Evolutionary conservation across 2,888 invertebrate species (phyloP), one percentile per base, ranked within the genome.

Genomic region (Cybosia mesomella): DNA sequence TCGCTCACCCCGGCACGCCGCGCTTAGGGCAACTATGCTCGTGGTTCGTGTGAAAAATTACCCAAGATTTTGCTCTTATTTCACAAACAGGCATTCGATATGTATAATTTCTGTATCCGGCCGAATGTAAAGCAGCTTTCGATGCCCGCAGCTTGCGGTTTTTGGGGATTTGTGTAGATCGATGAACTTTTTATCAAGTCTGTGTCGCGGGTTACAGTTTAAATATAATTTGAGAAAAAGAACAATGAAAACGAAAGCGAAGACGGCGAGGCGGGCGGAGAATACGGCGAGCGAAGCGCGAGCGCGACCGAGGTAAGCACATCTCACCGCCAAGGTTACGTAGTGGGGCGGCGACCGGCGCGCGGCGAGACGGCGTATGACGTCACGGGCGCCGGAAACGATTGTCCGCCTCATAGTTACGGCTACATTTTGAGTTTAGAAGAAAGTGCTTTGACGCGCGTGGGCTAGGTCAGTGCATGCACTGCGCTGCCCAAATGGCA

Each of bases 371-470:
- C 92, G 86, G 84, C 79, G 53, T 75, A 85, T 94, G 93, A 94
- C 94, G 95, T 94, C 94, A 95, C 93, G 89, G 94, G 93, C 94
- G 94, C 93, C 94, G 94, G 94, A 94, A 93, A 92, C 92, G 91
- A 89, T 88, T 87, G 89, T 89, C 91, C 92, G 92, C 89, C 83
- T 92, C 91, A 92, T 94, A 94, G 93, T 91, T 92, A 94, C 93
- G 92, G 93, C 93, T 90, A 93, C 92, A 92, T 92, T 94, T 94
- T 92, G 92, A 93, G 89, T 93, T 93, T 93, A 93, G 92, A 94
- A 92, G 94, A 94, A 93, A 95, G 94, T 93, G 89, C 83, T 90
- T 71, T 84, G 85, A 83, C 81, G 81, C 82, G 87, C 86, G 90
- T 94, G 89, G 84, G 87, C 87, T 93, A 94, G 94, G 94, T 94